Evolutionary conservation across 2,113 vertebrate species (phyloP), one percentile per base, ranked within the genome.

Genomic region (Indri indri): DNA sequence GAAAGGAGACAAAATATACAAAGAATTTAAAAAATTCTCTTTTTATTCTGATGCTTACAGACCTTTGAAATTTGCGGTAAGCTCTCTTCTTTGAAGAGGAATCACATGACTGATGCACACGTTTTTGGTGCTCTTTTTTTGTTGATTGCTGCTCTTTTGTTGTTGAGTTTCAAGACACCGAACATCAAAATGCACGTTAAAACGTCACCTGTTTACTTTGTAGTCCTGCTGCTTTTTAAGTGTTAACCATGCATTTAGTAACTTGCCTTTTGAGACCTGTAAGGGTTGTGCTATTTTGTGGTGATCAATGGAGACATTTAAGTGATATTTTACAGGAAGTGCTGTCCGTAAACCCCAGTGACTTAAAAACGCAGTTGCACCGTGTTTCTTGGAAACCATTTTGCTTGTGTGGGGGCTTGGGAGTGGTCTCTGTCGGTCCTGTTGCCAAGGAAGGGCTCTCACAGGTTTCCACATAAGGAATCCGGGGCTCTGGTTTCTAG

Each of bases 1-100:
- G 97, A 54, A 17, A 89, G 97, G 95, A 25, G 98, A 98, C 65
- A 90, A n/a, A 95, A 97, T 88, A 97, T 99, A 94, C 98, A 37
- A 98, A 16, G 98, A 99, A 97, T 98, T 99, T 20, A 97, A 98
- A 25, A 98, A 99, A 97, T 99, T 98, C 92, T 96, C 98, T 90
- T 99, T 99, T 97, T 98, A 98, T 92, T 99, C 99, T 0, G 99
- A 98, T 54, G 98, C 98, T 86, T 99, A 98, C 82, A 98, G 98
- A 76, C 96, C 98, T 91, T 97, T 99, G 95, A 99, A 99, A 98
- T 99, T 99, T 97, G 99, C 98, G 61, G 99, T 99, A 98, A 99
- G 99, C 98, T 47, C 86, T 68, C 73, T 52, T 84, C 68, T 27
- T 59, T 59, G 81, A 6, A 2, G 95, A 96, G 1, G 23, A 77